Base-by-base conservation (phyloP, 2,888 invertebrate genomes). In the Drosophila quasianomalipes region DNA sequence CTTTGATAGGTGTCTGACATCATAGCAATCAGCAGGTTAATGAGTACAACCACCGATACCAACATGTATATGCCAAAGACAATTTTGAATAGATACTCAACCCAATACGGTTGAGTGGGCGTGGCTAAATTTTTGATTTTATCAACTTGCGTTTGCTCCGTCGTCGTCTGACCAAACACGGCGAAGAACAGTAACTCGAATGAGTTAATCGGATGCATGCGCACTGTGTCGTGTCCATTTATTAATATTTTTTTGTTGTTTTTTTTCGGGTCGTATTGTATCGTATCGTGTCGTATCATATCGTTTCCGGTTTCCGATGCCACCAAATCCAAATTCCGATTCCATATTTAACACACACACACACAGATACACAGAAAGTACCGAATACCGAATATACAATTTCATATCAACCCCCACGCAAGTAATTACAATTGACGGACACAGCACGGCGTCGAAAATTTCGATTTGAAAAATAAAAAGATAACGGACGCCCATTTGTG, bases 1-100 rank as follows among this genome's bases (percentile, higher is more conserved):
- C 98, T 95, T 94, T 99, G 99, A 94, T 99, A 99, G 75, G 99
- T 99, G 95, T 99, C 99, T 93, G 99, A 99, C 99, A 99, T 99
- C 99, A 99, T 99, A 95, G 99, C 99, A 95, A 99, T 99, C 93
- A 99, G 97, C 85, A 99, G 96, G 95, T 99, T 99, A 95, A 99
- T 99, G 91, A 99, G 96, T 91, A 99, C 99, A 93, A 99, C 98
- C 92, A 99, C 97, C 81, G 99, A 99, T 92, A 99, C 99, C 96
- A 99, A 95, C 98, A 99, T 97, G 95, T 99, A 99, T 93, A 98
- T 96, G 90, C 97, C 97, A 94, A 97, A 97, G 86, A 97, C 96
- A 92, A 97, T 95, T 95, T 97, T 97, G 95, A 97, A 98, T 91
- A 98, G 95, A 92, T 96, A 96, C 92, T 96, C 96, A 73, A 97